Conservation (phyloP, 2,888 invertebrate genomes). For the Rhamnusium bicolor region DNA sequence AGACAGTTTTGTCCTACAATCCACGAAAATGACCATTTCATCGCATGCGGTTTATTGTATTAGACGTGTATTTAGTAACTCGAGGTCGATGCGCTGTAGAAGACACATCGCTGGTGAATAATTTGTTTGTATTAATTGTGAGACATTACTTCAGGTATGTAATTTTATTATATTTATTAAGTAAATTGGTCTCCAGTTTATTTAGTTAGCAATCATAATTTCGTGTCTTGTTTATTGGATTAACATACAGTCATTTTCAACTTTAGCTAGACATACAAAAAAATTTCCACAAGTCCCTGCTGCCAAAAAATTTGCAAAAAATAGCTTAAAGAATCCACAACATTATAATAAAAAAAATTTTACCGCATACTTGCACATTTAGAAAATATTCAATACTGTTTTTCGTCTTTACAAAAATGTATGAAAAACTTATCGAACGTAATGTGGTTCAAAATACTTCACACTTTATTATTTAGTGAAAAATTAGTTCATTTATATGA, state of each 20-base stretch:
- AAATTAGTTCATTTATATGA: not conserved
- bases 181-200: not conserved
- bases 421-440: not conserved
- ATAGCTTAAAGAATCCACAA: not conserved
- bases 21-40: not conserved
- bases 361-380: not conserved
- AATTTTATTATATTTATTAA: not conserved
- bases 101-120: not conserved
- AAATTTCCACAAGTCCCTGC: not conserved
- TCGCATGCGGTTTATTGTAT: not conserved
- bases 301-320: not conserved
- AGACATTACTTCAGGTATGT: not conserved
- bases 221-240: not conserved
- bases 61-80: no score
- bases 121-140: not conserved
- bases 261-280: not conserved
- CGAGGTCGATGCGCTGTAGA: no score
- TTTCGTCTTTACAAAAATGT: no score
- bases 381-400: not conserved
- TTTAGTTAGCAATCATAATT: not conserved
- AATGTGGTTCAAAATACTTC: no score
- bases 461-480: not conserved
- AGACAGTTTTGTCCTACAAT: not conserved
- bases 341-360: not conserved
- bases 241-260: not conserved